phyloP scores from a whole-genome alignment of 1,140 invertebrate species.

The Hesperophylax magnus region DNA sequence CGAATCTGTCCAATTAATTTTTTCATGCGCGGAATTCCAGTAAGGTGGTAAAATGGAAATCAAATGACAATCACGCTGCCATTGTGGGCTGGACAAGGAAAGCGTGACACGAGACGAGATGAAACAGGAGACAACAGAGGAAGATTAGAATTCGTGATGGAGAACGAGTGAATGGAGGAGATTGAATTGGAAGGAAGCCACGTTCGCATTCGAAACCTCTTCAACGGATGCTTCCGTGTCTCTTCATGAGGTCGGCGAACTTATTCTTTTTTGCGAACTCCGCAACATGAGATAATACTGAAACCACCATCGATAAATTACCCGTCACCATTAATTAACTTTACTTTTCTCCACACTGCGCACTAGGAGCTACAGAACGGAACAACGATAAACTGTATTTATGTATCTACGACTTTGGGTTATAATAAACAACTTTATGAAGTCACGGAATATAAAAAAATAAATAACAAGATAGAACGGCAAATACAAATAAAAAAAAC shows the following conservation, averaged over 20 bases:
- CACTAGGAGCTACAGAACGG: no score
- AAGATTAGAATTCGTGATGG: conserved; percentile 31
- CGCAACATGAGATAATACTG: neutral
- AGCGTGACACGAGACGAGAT: conserved; percentile 23
- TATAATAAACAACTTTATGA: no score
- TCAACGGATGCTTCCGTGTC: conserved; percentile 2
- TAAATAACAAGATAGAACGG: no score
- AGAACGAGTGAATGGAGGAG: conserved; percentile 26
- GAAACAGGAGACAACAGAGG: conserved; percentile 11
- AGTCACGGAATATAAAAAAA: no score
- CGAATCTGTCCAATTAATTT: conserved; percentile 34
- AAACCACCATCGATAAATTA: neutral
- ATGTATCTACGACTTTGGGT: no score
- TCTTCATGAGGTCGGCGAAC: neutral
- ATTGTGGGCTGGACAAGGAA: conserved; percentile 32
- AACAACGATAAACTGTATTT: no score
- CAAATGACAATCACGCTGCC: conserved; percentile 34
- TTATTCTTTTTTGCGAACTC: neutral
- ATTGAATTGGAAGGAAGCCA: conserved; percentile 25
- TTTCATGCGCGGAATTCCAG: conserved; percentile 12
- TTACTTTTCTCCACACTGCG: no score
- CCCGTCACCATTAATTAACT: no score
- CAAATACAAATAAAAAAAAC: no score
- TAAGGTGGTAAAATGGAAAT: conserved; percentile 28
- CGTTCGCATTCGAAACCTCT: conserved; percentile 22